Evolutionary conservation across 2,888 invertebrate genomes (phyloP).

Genomic region (Tillus elongatus): DNA sequence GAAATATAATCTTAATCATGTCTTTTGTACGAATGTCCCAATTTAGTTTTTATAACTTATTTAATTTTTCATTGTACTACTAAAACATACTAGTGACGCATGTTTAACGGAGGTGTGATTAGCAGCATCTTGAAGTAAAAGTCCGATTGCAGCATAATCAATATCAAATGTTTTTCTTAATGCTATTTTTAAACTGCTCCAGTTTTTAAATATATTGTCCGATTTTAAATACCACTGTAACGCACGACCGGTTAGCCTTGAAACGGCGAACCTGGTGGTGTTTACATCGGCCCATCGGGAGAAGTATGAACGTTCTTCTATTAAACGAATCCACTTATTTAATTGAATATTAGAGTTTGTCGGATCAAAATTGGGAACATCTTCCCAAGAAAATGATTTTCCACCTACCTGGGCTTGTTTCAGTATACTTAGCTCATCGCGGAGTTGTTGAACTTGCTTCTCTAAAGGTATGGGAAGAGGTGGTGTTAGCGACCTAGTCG

Average conservation of each 20-base stretch:
- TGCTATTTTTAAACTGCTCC: conserved; percentile 1
- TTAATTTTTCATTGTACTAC: too few relatives aligned
- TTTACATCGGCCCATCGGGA: background rate
- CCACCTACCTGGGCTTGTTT: background rate
- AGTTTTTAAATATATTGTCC: background rate
- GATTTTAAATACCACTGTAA: background rate
- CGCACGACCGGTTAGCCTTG: background rate
- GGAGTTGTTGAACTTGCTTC: background rate
- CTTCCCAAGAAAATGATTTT: background rate
- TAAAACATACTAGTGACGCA: too few relatives aligned
- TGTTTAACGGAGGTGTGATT: too few relatives aligned
- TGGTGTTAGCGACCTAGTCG: conserved; percentile 2
- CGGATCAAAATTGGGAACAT: background rate
- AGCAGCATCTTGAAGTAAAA: too few relatives aligned
- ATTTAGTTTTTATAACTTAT: too few relatives aligned
- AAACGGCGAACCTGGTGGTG: background rate
- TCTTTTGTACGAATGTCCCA: too few relatives aligned
- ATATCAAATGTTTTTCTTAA: too few relatives aligned
- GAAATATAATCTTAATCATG: too few relatives aligned
- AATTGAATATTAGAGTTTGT: background rate
- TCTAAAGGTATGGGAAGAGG: conserved; percentile 1
- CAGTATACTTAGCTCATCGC: background rate
- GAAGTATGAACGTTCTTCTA: background rate
- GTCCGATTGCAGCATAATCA: too few relatives aligned
- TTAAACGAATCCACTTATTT: conserved; percentile 1